Percentiles rank a stretch among this genome's conserved stretches.
phyloP scores from a whole-genome alignment of 2,888 invertebrate species.

The Holacanthella duospinosa region DNA sequence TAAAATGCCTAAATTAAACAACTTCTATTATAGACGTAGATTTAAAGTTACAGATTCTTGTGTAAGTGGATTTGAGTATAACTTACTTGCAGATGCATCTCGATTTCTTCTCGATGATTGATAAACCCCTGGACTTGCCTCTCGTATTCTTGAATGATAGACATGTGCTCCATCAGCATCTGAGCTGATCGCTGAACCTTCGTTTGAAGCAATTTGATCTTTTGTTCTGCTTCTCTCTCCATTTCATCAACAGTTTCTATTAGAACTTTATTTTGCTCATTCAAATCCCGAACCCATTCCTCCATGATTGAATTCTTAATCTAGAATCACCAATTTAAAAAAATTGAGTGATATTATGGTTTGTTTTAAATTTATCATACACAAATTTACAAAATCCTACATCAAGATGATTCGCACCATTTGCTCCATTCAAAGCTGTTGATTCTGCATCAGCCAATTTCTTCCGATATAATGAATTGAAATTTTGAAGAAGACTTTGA shows the following conservation, averaged over 20 bases:
- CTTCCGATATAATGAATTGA: slow-evolving; percentile 5
- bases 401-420: not conserved
- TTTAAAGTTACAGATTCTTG: not conserved
- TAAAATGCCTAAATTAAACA: slow-evolving; percentile 1
- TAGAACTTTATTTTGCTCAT: slow-evolving; percentile 11
- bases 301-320: not conserved
- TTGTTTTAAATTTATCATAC: not conserved
- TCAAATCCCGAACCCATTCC: slow-evolving; percentile 14
- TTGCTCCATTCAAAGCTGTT: not conserved
- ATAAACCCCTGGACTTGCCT: slow-evolving; percentile 28
- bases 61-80: not conserved
- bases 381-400: not conserved
- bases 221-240: slow-evolving; percentile 53
- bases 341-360: not conserved
- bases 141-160: slow-evolving; percentile 34
- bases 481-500: slow-evolving; percentile 4
- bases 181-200: slow-evolving; percentile 44
- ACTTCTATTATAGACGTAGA: slow-evolving; percentile 2
- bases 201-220: slow-evolving; percentile 49
- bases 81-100: slow-evolving; percentile 23
- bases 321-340: not conserved
- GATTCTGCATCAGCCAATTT: not conserved
- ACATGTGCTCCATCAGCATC: slow-evolving; percentile 33
- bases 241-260: slow-evolving; percentile 11
- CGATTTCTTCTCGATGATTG: slow-evolving; percentile 19